Conservation (phyloP, 2,797 vertebrate genomes). For the Manis javanica region DNA sequence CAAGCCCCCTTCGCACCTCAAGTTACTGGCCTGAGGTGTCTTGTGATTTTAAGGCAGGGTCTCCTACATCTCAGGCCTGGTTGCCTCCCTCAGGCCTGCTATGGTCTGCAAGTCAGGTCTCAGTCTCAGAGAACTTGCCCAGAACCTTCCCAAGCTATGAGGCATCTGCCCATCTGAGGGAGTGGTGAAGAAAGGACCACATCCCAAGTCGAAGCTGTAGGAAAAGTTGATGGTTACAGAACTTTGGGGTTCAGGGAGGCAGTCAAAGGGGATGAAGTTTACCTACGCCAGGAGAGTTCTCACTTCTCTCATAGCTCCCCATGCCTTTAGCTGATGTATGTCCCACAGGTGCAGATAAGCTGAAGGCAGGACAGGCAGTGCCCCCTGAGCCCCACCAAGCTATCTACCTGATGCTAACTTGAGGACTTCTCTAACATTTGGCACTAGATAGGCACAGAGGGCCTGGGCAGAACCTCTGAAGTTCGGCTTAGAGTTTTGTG, state of each 20-base stretch:
- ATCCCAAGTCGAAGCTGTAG: background rate
- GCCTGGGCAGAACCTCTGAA: background rate
- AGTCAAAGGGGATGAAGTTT: background rate
- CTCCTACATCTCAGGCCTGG: background rate
- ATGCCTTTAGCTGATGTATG: background rate
- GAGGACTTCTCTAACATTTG: background rate
- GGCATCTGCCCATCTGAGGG: background rate
- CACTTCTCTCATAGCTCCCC: background rate
- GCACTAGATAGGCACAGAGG: background rate
- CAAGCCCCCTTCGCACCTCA: background rate
- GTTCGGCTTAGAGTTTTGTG: background rate
- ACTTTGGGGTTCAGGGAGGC: background rate
- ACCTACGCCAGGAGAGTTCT: background rate
- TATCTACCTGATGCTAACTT: background rate
- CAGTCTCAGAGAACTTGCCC: background rate
- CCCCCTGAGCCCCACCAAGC: background rate
- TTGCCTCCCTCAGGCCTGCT: background rate
- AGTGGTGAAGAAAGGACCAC: background rate
- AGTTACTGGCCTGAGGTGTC: background rate
- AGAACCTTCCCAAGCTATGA: background rate
- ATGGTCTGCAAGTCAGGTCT: background rate
- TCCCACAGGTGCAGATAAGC: background rate
- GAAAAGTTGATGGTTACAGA: background rate
- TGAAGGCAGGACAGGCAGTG: background rate
- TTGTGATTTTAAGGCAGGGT: background rate